These are phyloP conservation scores for Mus pahari DNA, from an alignment of 2,113 vertebrate genomes.

Conservation along the genomic window DNA sequence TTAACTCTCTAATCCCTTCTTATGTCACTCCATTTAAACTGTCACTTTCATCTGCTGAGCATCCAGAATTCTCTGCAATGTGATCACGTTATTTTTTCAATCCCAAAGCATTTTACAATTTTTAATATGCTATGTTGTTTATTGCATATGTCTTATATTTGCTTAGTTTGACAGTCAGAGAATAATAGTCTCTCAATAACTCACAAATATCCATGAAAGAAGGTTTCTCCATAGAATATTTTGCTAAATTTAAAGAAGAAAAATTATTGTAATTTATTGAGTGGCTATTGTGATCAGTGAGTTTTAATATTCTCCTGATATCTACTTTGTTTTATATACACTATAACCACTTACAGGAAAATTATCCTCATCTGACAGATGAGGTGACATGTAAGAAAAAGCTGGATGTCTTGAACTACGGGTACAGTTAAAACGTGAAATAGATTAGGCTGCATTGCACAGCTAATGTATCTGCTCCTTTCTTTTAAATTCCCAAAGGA, in stretches of 20 bases:
- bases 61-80: not conserved
- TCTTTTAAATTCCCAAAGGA: not conserved
- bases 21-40: not conserved
- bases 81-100: not conserved
- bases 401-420: not conserved
- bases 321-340: not conserved
- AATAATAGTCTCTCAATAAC: not conserved
- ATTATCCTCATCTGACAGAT: not conserved
- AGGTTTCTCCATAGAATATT: not conserved
- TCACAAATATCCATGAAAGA: not conserved
- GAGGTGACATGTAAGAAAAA: not conserved
- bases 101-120: not conserved
- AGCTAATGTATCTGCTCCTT: fast-evolving
- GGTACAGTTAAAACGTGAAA: not conserved
- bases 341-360: not conserved
- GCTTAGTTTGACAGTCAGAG: not conserved
- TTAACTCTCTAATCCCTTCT: not conserved
- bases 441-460: not conserved
- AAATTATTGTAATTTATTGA: not conserved
- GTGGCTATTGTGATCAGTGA: not conserved
- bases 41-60: not conserved
- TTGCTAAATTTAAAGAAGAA: not conserved
- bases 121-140: not conserved
- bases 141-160: not conserved
- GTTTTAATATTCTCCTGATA: not conserved